Conservation (phyloP, 2,888 invertebrate genomes). For the Pyrrhosoma nymphula region DNA sequence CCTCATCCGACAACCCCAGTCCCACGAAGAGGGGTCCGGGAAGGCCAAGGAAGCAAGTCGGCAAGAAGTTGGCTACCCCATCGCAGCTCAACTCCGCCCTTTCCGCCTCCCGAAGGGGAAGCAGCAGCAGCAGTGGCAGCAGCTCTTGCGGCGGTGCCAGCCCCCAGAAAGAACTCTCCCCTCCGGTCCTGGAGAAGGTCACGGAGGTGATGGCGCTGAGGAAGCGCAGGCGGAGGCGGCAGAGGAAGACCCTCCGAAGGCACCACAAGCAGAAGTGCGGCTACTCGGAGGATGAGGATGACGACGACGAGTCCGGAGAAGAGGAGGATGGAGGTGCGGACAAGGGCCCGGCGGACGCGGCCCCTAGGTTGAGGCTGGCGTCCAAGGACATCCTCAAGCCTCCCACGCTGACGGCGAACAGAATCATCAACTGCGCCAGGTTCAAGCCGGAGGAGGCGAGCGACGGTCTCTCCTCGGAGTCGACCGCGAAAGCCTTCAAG, state of each 20-base stretch:
- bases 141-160: constrained; percentile 57
- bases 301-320: constrained; percentile 25
- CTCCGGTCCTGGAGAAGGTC: constrained; percentile 58
- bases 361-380: constrained; percentile 70
- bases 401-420: constrained; percentile 76
- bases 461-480: constrained; percentile 20
- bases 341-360: constrained; percentile 66
- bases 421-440: constrained; percentile 70
- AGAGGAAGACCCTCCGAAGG: constrained; percentile 44
- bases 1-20: constrained; percentile 61
- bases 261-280: constrained; percentile 51
- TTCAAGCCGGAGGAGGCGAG: constrained; percentile 69
- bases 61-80: constrained; percentile 55
- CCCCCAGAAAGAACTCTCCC: constrained; percentile 65
- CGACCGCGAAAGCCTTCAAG: constrained; percentile 68
- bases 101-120: constrained; percentile 60
- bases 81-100: constrained; percentile 52
- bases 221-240: constrained; percentile 39
- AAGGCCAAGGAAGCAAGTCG: constrained; percentile 78
- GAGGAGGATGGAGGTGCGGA: constrained; percentile 43
- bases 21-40: constrained; percentile 78
- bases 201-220: constrained; percentile 56
- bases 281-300: constrained; percentile 48
- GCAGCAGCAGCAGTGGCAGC: constrained; percentile 68
- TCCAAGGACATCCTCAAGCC: constrained; percentile 76